phyloP scores from a whole-genome alignment of 2,888 invertebrate genomes.

The Meiosimyza platycephala region DNA sequence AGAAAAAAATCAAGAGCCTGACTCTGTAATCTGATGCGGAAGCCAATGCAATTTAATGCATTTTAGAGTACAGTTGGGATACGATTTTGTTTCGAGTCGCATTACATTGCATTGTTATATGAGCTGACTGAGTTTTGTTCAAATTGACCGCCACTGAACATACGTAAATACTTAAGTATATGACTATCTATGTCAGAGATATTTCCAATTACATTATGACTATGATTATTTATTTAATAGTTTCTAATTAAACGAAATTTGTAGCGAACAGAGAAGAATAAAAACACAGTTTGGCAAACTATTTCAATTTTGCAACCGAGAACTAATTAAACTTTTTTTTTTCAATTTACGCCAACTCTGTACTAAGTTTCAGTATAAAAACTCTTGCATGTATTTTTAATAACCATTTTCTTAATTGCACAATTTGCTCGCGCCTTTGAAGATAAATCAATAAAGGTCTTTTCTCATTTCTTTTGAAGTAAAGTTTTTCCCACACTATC shows the following conservation, averaged over 20 bases:
- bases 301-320: background rate
- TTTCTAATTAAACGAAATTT: constrained; percentile 9
- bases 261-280: background rate
- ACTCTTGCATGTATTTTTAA: constrained; percentile 26
- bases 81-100: no score
- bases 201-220: background rate
- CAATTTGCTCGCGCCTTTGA: constrained; percentile 11
- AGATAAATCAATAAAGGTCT: constrained; percentile 28
- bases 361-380: background rate
- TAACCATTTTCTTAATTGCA: constrained; percentile 29
- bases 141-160: no score
- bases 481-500: background rate
- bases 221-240: constrained; percentile 1
- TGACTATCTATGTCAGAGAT: background rate
- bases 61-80: no score
- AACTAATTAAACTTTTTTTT: constrained; percentile 31
- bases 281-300: constrained; percentile 14
- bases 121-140: no score
- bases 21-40: no score
- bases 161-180: no score
- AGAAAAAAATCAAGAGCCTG: no score
- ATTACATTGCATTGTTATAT: no score
- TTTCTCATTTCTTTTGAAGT: background rate
- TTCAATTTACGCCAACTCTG: background rate
- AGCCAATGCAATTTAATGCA: no score